These are phyloP conservation scores for Ennomos erosarius DNA, from an alignment of 2,888 invertebrate genomes.

Conservation along the genomic window DNA sequence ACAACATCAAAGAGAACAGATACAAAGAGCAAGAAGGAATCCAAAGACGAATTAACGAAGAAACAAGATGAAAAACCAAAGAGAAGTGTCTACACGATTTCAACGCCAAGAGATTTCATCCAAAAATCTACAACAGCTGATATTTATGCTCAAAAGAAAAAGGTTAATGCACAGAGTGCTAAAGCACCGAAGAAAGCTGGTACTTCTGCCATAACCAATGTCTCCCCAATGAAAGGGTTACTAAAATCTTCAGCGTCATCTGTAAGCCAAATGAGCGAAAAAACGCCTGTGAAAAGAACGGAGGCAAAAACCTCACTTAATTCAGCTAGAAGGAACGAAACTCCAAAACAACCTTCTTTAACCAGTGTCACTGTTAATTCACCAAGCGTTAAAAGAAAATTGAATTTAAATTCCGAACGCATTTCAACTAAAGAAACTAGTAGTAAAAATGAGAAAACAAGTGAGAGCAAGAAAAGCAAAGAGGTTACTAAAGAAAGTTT, in stretches of 20 bases:
- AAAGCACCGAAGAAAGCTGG: conserved; percentile 62
- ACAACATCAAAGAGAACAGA: conserved; percentile 48
- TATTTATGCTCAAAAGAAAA: conserved; percentile 67
- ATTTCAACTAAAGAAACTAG: conserved; percentile 33
- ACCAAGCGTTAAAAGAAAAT: conserved; percentile 59
- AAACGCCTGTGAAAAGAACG: conserved; percentile 36
- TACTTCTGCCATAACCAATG: conserved; percentile 41
- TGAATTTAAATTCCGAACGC: conserved; percentile 40
- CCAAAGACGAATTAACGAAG: conserved; percentile 56
- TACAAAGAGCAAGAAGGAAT: conserved; percentile 47
- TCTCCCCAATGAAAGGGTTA: conserved; percentile 65
- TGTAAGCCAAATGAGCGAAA: conserved; percentile 48
- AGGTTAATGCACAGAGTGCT: conserved; percentile 34
- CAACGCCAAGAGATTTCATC: conserved; percentile 64
- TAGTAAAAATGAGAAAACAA: conserved; percentile 28
- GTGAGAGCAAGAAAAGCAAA: conserved; percentile 23
- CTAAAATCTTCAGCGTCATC: conserved; percentile 67
- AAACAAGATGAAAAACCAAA: conserved; percentile 62
- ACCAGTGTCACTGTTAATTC: conserved; percentile 70
- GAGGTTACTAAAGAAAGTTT: conserved; percentile 20
- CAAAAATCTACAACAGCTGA: conserved; percentile 65
- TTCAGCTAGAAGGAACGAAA: conserved; percentile 42
- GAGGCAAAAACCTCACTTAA: conserved; percentile 36
- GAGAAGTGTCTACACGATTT: conserved; percentile 48
- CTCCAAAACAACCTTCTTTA: conserved; percentile 47